A percentile compares a stretch with the other conserved stretches of the same genome.
Evolutionary conservation across 2,888 invertebrate genomes (phyloP).

Genomic region (Auanema sp.): DNA sequence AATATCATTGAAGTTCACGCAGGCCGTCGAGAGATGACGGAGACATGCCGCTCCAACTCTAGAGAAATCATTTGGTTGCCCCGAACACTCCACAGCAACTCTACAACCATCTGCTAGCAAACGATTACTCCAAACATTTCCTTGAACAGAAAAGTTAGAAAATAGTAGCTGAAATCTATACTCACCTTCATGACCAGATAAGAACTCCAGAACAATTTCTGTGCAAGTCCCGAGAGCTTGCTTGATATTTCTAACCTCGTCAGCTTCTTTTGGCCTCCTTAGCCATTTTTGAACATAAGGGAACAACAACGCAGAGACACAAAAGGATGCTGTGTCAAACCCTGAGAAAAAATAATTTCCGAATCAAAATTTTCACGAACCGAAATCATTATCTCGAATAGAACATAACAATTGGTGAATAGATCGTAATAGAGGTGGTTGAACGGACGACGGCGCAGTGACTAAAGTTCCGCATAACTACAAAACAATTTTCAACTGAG

Average conservation of each 20-base stretch:
- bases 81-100: conserved; percentile 38
- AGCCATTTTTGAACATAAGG: conserved; percentile 93
- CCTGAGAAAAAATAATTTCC: conserved; percentile 68
- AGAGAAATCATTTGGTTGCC: conserved; percentile 17
- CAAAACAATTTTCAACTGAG: conserved; percentile 13
- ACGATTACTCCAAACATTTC: conserved; percentile 30
- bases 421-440: conserved; percentile 37
- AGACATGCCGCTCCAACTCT: conserved; percentile 29
- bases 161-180: not conserved
- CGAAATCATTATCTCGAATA: conserved; percentile 30
- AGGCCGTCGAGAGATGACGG: conserved; percentile 21
- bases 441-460: conserved; percentile 36
- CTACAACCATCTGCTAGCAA: conserved; percentile 37
- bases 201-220: conserved; percentile 41
- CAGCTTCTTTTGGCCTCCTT: conserved; percentile 70
- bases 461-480: conserved; percentile 44
- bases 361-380: conserved; percentile 19
- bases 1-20: conserved; percentile 11
- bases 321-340: conserved; percentile 84
- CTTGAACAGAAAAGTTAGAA: conserved; percentile 22
- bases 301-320: conserved; percentile 85
- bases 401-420: conserved; percentile 37
- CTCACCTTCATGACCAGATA: conserved; percentile 32
- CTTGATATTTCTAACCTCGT: conserved; percentile 35
- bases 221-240: conserved; percentile 44